These are phyloP conservation scores for Athalia circularis DNA, from an alignment of 2,888 invertebrate genomes.

Conservation along the genomic window DNA sequence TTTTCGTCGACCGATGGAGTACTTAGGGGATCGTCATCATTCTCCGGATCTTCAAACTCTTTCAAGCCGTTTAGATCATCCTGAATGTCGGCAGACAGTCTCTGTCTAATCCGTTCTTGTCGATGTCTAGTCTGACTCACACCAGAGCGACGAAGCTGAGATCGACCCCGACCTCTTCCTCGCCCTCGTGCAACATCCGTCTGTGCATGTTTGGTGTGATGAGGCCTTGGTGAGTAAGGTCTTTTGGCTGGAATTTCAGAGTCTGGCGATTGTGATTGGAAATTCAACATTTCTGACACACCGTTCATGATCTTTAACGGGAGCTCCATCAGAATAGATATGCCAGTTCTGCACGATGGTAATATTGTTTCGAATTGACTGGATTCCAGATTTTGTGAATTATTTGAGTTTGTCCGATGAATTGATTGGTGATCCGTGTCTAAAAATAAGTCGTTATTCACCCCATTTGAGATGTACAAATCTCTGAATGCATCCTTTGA, in stretches of 20 bases:
- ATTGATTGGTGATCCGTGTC: neutral
- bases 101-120: conserved; percentile 61
- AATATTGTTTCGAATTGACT: conserved; percentile 7
- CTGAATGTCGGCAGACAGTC: conserved; percentile 58
- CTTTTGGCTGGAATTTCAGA: conserved; percentile 52
- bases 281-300: conserved; percentile 51
- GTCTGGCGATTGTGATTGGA: conserved; percentile 47
- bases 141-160: conserved; percentile 64
- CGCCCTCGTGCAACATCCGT: conserved; percentile 57
- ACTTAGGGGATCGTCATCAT: conserved; percentile 1
- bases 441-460: conserved; percentile 2
- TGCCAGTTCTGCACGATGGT: conserved; percentile 16
- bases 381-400: conserved; percentile 24
- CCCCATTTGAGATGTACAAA: conserved; percentile 7
- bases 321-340: conserved; percentile 46
- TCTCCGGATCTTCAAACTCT: conserved; percentile 48
- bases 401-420: neutral
- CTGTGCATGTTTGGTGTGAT: conserved; percentile 49
- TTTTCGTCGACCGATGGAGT: conserved; percentile 37
- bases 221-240: conserved; percentile 48
- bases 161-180: conserved; percentile 62
- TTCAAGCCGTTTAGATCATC: conserved; percentile 53
- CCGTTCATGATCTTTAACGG: conserved; percentile 52
- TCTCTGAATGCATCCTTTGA: neutral
- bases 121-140: conserved; percentile 65